Conservation (phyloP, 2,888 invertebrate species). For the Leptinotarsa rubiginosa region DNA sequence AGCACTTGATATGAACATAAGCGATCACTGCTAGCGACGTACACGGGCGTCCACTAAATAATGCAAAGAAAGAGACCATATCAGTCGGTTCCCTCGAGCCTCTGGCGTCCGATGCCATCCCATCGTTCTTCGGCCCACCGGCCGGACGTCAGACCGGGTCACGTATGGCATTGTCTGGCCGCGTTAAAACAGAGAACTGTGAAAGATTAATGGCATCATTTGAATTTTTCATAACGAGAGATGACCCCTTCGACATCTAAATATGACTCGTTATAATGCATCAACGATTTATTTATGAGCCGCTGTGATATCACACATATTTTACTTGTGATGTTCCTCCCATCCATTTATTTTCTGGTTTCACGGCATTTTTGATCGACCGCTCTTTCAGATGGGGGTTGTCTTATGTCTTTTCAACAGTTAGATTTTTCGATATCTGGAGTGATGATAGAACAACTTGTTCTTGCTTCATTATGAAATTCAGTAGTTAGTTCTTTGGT, state of each 20-base stretch:
- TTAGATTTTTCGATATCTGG: constrained; percentile 16
- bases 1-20: constrained; percentile 48
- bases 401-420: no score
- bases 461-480: background rate
- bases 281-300: constrained; percentile 58
- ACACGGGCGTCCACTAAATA: constrained; percentile 61
- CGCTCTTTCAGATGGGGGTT: background rate
- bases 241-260: constrained; percentile 62
- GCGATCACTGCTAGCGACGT: constrained; percentile 57
- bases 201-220: constrained; percentile 65
- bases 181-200: constrained; percentile 63
- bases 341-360: constrained; percentile 35
- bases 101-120: constrained; percentile 51
- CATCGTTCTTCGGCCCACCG: constrained; percentile 47
- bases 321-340: constrained; percentile 36
- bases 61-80: constrained; percentile 63
- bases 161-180: constrained; percentile 64
- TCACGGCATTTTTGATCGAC: constrained; percentile 27
- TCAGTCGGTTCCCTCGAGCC: constrained; percentile 60
- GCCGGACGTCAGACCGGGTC: constrained; percentile 56
- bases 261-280: constrained; percentile 58
- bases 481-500: background rate
- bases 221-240: constrained; percentile 64
- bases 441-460: background rate
- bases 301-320: constrained; percentile 50